Conservation (phyloP, 1,140 invertebrate species). For the Pararge aegeria region DNA sequence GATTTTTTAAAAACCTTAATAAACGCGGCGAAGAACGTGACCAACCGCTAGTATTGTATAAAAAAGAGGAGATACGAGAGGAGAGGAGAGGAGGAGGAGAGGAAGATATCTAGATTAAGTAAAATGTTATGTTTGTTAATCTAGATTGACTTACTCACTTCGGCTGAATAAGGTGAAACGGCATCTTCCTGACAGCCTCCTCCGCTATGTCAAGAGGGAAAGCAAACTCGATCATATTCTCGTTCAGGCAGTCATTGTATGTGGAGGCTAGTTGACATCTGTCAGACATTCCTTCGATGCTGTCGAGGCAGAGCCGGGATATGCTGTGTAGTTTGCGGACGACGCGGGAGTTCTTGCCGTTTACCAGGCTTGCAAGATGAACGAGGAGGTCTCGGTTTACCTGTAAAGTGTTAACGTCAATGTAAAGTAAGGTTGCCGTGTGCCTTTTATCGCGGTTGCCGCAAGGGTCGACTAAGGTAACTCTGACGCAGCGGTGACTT, state of each 20-base stretch:
- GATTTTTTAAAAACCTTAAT: no score
- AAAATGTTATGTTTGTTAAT: no score
- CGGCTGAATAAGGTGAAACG: conserved; percentile 68
- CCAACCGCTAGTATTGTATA: no score
- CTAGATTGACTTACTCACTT: conserved; percentile 50
- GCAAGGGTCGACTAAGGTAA: no score
- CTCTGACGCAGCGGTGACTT: no score
- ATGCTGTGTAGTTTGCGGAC: conserved; percentile 63
- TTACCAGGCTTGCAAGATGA: conserved; percentile 64
- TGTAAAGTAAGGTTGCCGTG: no score
- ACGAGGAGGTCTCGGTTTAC: conserved; percentile 63
- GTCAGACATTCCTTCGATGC: conserved; percentile 65
- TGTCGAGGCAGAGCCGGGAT: conserved; percentile 63
- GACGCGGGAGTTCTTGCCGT: conserved; percentile 66
- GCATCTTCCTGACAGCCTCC: conserved; percentile 69
- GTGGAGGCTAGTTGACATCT: conserved; percentile 66
- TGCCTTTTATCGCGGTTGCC: no score
- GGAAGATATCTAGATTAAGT: no score
- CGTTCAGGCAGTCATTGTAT: conserved; percentile 70
- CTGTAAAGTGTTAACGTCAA: conserved; percentile 44
- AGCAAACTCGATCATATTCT: conserved; percentile 70
- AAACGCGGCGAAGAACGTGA: no score
- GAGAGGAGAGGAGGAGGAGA: no score
- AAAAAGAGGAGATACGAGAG: no score
- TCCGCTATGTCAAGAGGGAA: conserved; percentile 71